These are phyloP conservation scores for Polyploca ridens DNA, from an alignment of 2,888 invertebrate genomes.

Conservation along the genomic window DNA sequence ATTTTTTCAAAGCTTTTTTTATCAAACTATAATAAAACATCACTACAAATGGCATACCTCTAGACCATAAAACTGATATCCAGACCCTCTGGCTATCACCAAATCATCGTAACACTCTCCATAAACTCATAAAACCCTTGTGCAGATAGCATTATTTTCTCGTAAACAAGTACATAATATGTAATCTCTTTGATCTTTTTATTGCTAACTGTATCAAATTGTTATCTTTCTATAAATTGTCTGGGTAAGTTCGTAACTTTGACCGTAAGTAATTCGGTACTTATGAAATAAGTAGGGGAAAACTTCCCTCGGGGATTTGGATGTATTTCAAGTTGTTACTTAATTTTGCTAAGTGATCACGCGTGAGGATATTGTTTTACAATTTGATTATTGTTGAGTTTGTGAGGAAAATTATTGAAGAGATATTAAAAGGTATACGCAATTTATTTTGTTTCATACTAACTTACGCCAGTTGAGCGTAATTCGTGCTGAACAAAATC, in stretches of 20 bases:
- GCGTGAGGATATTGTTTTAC: not conserved
- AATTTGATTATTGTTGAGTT: too few species aligned
- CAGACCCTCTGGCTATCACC: not conserved
- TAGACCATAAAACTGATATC: not conserved
- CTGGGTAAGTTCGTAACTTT: constrained; percentile 22
- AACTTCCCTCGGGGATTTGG: constrained; percentile 23
- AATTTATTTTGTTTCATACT: too few species aligned
- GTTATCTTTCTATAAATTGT: constrained; percentile 29
- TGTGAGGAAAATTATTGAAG: too few species aligned
- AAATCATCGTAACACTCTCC: not conserved
- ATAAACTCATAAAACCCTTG: constrained; percentile 2
- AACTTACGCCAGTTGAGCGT: too few species aligned
- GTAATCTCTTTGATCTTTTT: constrained; percentile 13
- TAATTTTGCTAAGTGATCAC: constrained; percentile 15
- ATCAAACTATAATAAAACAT: too few species aligned
- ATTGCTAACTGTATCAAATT: constrained; percentile 18
- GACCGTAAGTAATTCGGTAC: constrained; percentile 26
- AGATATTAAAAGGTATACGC: too few species aligned
- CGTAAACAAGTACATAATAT: constrained; percentile 8
- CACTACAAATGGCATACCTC: not conserved
- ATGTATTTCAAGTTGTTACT: constrained; percentile 20
- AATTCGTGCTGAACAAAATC: too few species aligned
- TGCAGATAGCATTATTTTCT: constrained; percentile 10
- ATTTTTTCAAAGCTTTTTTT: too few species aligned
- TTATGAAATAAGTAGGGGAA: constrained; percentile 22